Evolutionary conservation across 2,113 vertebrate species (phyloP), one percentile per base, ranked within the genome.

Genomic region (Phylloscopus whistleri): DNA sequence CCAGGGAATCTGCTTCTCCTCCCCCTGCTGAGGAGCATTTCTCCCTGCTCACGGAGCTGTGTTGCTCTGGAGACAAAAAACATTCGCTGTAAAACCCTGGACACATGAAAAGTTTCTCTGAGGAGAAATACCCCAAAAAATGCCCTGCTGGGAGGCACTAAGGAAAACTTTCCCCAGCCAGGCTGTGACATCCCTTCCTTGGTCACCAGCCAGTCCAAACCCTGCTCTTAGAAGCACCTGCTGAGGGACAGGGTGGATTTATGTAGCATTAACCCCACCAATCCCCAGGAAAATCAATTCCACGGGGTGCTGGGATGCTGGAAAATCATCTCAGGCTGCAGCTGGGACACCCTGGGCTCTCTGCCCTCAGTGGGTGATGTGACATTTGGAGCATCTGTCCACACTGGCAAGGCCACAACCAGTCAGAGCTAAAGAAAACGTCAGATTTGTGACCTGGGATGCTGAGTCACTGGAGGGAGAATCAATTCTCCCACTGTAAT

Each of bases 11-110:
- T 77, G 18, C 20, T 28, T 24, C 60, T 80, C 63, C 46, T 76
- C 41, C 59, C 37, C 52, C 6, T 13, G 0, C 1, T 2, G 49
- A n/a, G 81, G n/a, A 30, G 49, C 51, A 9, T 9, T 31, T 83
- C 33, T 39, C 35, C 74, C 66, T 75, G 93, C 48, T 72, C 22
- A 31, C 8, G 0, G 23, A 74, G 26, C 22, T 13, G 10, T 11
- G 89, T 53, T 96, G 91, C 60, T 96, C 84, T 63, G 84, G 92
- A 93, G 84, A 87, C 73, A 62, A 77, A 82, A 74, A 74, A 74
- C 51, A 46, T 51, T 80, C 20, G 15, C 44, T 75, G 53, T 20
- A 51, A 77, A 91, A 33, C 11, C 51, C 33, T n/a, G 22, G 19
- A 23, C 27, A 24, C 10, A 1, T 5, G 16, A 30, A 28, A 81